phyloP scores from a whole-genome alignment of 1,140 invertebrate genomes.

The Anastatus disparis region DNA sequence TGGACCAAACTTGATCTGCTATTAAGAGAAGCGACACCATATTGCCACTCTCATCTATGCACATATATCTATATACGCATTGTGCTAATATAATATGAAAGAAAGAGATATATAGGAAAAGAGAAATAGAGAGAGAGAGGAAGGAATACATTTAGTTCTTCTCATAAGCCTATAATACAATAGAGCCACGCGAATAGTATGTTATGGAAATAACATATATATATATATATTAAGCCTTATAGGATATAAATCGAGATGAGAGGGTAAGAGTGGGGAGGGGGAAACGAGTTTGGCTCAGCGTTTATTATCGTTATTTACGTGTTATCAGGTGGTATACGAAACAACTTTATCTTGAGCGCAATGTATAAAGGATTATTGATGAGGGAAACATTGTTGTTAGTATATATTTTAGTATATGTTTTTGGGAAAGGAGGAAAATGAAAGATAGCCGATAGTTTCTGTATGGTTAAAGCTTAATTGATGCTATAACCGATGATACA shows the following conservation, averaged over 20 bases:
- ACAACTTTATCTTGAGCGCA: conserved; percentile 6
- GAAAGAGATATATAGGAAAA: too few species aligned
- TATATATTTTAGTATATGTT: too few species aligned
- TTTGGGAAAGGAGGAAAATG: too few species aligned
- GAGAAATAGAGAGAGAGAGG: too few species aligned
- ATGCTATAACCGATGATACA: too few species aligned
- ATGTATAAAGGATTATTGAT: not conserved
- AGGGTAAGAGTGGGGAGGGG: not conserved
- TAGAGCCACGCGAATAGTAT: conserved; percentile 11
- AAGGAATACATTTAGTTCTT: too few species aligned
- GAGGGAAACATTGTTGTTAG: not conserved
- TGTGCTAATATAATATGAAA: too few species aligned
- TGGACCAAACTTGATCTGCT: conserved; percentile 47
- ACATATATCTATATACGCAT: too few species aligned
- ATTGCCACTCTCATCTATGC: too few species aligned
- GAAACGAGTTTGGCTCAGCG: conserved; percentile 9
- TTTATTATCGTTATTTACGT: conserved; percentile 26
- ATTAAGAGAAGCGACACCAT: conserved; percentile 22
- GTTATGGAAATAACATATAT: too few species aligned
- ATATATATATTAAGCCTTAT: not conserved
- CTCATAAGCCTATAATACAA: conserved; percentile 6
- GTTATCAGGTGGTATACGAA: not conserved
- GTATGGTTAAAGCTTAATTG: not conserved
- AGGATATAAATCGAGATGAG: not conserved
- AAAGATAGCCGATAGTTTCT: not conserved